Evolutionary conservation across 2,888 invertebrate genomes (phyloP).

Genomic region (Nephrocerus scutellatus): DNA sequence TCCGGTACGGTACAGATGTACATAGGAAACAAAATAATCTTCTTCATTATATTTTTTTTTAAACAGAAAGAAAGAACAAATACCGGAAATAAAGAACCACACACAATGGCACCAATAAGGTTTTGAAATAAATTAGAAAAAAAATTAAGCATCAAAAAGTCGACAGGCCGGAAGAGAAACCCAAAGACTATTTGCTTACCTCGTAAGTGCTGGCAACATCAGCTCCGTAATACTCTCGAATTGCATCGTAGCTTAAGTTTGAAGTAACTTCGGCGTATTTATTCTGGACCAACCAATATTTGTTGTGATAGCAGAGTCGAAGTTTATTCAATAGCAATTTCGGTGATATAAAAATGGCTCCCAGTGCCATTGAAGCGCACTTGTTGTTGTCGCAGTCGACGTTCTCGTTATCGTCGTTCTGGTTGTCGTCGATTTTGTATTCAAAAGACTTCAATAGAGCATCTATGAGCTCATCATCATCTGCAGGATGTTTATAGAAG

Average conservation of each 20-base stretch:
- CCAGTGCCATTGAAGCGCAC: no score
- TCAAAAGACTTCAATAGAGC: constrained; percentile 45
- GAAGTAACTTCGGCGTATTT: constrained; percentile 49
- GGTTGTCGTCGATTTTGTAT: constrained; percentile 29
- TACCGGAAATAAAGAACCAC: no score
- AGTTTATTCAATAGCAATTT: constrained; percentile 47
- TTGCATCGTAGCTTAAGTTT: constrained; percentile 44
- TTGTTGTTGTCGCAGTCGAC: constrained; percentile 10
- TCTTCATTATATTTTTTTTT: no score
- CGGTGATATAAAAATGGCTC: constrained; percentile 37
- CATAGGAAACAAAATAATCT: no score
- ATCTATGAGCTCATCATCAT: constrained; percentile 46
- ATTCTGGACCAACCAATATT: constrained; percentile 49
- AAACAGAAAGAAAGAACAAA: constrained; percentile 15
- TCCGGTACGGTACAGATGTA: no score
- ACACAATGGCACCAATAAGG: no score
- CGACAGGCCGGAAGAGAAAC: constrained; percentile 16
- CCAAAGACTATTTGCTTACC: constrained; percentile 35
- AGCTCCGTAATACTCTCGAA: constrained; percentile 40
- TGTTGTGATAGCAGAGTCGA: constrained; percentile 46
- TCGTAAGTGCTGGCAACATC: constrained; percentile 43
- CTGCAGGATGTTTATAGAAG: constrained; percentile 33
- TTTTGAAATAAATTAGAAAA: no score
- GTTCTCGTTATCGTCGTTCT: constrained; percentile 17
- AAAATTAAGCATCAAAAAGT: no score